A percentile compares a stretch with the other conserved stretches of the same genome.
Evolutionary conservation across 2,113 vertebrate genomes (phyloP).

Genomic region (Dissostichus mawsoni): DNA sequence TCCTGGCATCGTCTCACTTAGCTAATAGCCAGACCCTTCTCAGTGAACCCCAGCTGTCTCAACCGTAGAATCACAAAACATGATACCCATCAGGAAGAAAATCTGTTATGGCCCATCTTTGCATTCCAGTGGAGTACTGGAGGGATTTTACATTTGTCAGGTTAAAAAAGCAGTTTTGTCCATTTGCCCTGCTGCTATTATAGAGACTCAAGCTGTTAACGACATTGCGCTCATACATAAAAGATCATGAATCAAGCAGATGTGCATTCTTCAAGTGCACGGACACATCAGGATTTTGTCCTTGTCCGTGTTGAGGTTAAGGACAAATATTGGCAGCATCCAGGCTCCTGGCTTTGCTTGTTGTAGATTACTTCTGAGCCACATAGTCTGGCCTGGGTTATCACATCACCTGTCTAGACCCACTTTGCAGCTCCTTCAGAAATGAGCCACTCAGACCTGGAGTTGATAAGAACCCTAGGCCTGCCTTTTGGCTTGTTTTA

Average conservation of each 20-base stretch:
- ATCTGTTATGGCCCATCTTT: conserved; percentile 45
- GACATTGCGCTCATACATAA: not conserved
- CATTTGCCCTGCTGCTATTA: conserved; percentile 19
- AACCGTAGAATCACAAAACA: conserved; percentile 58
- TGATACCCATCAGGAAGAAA: conserved; percentile 55
- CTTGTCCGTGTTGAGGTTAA: conserved; percentile 10
- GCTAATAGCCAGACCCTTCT: conserved; percentile 61
- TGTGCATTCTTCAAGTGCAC: conserved; percentile 28
- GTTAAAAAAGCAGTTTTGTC: not conserved
- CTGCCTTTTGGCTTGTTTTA: conserved; percentile 47
- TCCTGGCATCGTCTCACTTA: conserved; percentile 70
- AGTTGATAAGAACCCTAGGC: conserved; percentile 57
- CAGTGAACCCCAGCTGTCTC: conserved; percentile 71
- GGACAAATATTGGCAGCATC: conserved; percentile 29
- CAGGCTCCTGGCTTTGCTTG: conserved; percentile 35
- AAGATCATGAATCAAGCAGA: not conserved
- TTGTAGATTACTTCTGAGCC: conserved; percentile 46
- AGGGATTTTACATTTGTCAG: conserved; percentile 31
- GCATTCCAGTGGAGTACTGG: conserved; percentile 50
- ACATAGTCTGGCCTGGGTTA: conserved; percentile 49
- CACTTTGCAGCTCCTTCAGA: conserved; percentile 65
- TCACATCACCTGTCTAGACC: conserved; percentile 65
- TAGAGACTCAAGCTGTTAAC: not conserved
- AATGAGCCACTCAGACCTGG: conserved; percentile 35
- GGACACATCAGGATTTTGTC: conserved; percentile 11